phyloP scores from a whole-genome alignment of 2,888 invertebrate genomes.

The Lissonota sp. region DNA sequence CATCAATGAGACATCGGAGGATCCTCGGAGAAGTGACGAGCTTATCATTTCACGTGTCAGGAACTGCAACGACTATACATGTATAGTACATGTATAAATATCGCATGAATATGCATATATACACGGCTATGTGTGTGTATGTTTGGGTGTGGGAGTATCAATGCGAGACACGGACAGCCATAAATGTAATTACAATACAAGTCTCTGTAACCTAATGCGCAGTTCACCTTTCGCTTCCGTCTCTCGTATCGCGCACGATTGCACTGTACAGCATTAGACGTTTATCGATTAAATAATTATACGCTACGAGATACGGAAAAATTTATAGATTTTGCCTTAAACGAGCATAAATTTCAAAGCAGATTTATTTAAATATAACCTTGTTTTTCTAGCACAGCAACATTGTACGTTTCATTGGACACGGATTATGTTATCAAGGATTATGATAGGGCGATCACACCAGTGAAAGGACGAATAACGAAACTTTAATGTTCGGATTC shows the following conservation, averaged over 20 bases:
- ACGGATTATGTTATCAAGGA: too few relatives aligned
- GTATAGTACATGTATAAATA: background rate
- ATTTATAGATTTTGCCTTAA: background rate
- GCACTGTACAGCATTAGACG: too few relatives aligned
- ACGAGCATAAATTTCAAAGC: background rate
- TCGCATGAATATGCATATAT: too few relatives aligned
- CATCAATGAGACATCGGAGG: background rate
- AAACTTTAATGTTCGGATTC: too few relatives aligned
- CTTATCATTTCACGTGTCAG: constrained; percentile 5
- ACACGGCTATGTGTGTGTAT: too few relatives aligned
- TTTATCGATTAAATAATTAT: too few relatives aligned
- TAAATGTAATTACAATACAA: constrained; percentile 26
- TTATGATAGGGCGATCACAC: too few relatives aligned
- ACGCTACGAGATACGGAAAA: background rate
- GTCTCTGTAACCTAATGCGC: constrained; percentile 11
- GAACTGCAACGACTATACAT: constrained; percentile 6
- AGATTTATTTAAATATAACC: background rate
- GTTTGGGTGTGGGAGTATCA: background rate
- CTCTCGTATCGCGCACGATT: background rate
- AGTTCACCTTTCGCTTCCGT: constrained; percentile 36
- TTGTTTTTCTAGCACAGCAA: too few relatives aligned
- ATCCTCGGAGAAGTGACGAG: background rate
- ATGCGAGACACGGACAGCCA: constrained; percentile 10
- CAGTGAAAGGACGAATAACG: too few relatives aligned
- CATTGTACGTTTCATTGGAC: too few relatives aligned